Conservation (phyloP, 2,888 invertebrate species). For the Ichneumon xanthorius region DNA sequence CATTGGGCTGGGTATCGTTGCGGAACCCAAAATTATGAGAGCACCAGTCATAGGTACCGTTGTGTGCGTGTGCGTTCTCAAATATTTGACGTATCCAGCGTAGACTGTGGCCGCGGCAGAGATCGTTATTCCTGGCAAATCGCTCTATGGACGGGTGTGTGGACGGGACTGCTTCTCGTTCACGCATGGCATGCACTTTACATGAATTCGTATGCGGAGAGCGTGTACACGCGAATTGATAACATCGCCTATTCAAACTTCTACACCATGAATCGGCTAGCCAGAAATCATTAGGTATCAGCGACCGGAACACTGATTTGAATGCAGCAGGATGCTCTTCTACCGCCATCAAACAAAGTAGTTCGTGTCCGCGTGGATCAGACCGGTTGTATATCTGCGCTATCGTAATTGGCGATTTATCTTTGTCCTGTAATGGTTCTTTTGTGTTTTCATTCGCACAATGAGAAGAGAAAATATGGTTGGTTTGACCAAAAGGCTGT, state of each 20-base stretch:
- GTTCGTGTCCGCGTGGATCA: background rate
- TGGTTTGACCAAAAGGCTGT: no score
- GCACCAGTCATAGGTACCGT: background rate
- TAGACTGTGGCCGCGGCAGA: background rate
- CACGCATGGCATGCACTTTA: conserved; percentile 20
- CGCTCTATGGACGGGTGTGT: background rate
- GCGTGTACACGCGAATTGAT: conserved; percentile 11
- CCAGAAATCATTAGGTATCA: conserved; percentile 7
- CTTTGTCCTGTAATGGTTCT: background rate
- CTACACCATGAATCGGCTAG: background rate
- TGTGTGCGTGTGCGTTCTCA: conserved; percentile 25
- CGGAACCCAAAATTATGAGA: conserved; percentile 38
- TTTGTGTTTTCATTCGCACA: background rate
- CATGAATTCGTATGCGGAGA: conserved; percentile 1
- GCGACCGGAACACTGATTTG: conserved; percentile 1
- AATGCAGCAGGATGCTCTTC: background rate
- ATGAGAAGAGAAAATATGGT: no score
- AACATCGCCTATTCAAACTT: conserved; percentile 22
- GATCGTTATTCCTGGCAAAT: conserved; percentile 13
- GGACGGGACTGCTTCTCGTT: background rate
- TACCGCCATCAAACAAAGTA: background rate
- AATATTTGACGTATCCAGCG: conserved; percentile 44
- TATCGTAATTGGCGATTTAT: background rate
- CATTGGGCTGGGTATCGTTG: conserved; percentile 9
- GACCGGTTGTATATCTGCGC: background rate